These are phyloP conservation scores for Clostera curtula DNA, from an alignment of 2,888 invertebrate genomes.

Conservation along the genomic window DNA sequence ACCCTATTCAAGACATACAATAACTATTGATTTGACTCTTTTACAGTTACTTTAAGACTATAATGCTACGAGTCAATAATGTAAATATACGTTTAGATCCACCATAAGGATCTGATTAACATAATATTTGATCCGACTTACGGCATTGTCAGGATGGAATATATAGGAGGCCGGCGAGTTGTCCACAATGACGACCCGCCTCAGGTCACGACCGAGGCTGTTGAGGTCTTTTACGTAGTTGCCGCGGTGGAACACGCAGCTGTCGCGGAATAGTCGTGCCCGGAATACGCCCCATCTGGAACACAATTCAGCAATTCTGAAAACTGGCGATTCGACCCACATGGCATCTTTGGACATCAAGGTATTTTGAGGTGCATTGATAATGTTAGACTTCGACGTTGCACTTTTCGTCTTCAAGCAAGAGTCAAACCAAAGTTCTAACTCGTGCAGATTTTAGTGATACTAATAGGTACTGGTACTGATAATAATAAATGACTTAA, in stretches of 20 bases:
- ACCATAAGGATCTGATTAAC: no score
- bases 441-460: no score
- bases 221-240: slow-evolving; percentile 99
- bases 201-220: slow-evolving; percentile 96
- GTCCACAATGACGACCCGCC: slow-evolving; percentile 98
- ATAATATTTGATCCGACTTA: slow-evolving; percentile 68
- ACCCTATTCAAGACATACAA: no score
- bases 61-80: not conserved
- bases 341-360: no score
- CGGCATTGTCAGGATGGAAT: slow-evolving; percentile 99
- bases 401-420: no score
- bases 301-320: not conserved
- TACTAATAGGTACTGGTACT: no score
- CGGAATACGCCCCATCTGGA: slow-evolving; percentile 95
- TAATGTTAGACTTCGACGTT: no score
- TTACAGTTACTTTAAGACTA: slow-evolving; percentile 1
- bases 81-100: not conserved
- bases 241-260: slow-evolving; percentile 99
- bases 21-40: no score
- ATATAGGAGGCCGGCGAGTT: slow-evolving; percentile 99
- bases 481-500: no score
- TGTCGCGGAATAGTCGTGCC: slow-evolving; percentile 97
- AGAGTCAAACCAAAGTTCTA: no score
- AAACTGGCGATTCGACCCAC: no score
- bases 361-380: no score